phyloP scores from a whole-genome alignment of 92 coral and sea anemone genomes.

The Desmophyllum pertusum region DNA sequence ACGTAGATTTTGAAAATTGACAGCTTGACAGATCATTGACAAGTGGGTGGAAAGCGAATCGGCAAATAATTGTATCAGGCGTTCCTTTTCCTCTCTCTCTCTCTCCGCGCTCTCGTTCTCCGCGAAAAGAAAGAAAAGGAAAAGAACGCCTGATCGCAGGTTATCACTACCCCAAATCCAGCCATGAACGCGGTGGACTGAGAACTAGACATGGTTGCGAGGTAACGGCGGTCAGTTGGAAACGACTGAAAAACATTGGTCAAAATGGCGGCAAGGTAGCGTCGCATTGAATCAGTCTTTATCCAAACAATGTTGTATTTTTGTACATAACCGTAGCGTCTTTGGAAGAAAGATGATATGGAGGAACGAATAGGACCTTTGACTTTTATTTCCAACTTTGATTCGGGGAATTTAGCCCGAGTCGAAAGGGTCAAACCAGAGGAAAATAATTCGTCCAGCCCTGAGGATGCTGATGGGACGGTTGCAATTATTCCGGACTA shows the following conservation, averaged over 20 bases:
- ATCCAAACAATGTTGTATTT: background rate
- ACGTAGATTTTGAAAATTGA: too few relatives aligned
- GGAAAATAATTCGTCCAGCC: slow-evolving; percentile 46
- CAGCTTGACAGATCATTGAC: too few relatives aligned
- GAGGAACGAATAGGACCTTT: slow-evolving; percentile 92
- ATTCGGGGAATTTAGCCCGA: slow-evolving; percentile 94
- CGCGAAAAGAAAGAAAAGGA: too few relatives aligned
- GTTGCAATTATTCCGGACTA: slow-evolving; percentile 69
- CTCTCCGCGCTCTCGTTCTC: too few relatives aligned
- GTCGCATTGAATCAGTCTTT: background rate
- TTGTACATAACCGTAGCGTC: background rate
- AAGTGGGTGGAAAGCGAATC: too few relatives aligned
- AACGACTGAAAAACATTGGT: slow-evolving; percentile 9
- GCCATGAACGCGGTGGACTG: slow-evolving; percentile 42
- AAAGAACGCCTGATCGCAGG: too few relatives aligned
- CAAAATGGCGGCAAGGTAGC: slow-evolving; percentile 62
- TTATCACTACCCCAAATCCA: too few relatives aligned
- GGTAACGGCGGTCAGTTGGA: slow-evolving; percentile 73
- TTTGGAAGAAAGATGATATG: slow-evolving; percentile 43
- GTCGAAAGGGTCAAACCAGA: slow-evolving; percentile 87
- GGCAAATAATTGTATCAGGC: too few relatives aligned
- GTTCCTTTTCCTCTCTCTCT: too few relatives aligned
- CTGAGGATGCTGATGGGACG: slow-evolving; percentile 54
- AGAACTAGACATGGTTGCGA: slow-evolving; percentile 65
- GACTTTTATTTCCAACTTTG: slow-evolving; percentile 96